Evolutionary conservation across 1,140 invertebrate species (phyloP).

Genomic region (Dendrolimus punctatus): DNA sequence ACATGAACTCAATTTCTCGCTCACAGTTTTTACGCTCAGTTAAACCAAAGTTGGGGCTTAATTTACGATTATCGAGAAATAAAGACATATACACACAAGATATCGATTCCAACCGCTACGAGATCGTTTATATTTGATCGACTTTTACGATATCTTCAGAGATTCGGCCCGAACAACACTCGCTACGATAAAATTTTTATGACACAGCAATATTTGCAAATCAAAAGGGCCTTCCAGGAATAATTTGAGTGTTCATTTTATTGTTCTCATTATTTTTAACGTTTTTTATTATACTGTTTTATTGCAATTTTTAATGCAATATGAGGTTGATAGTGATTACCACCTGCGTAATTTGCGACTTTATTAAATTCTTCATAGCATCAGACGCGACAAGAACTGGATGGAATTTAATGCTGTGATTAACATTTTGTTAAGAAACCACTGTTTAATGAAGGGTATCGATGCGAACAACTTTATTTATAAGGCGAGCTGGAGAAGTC

Average conservation of each 20-base stretch:
- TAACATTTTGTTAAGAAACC: slow-evolving; percentile 39
- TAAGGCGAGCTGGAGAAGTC: slow-evolving; percentile 37
- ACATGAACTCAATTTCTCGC: slow-evolving; percentile 65
- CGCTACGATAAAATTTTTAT: slow-evolving; percentile 31
- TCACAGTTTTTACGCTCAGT: slow-evolving; percentile 68
- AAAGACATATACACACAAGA: slow-evolving; percentile 44
- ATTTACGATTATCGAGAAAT: slow-evolving; percentile 64
- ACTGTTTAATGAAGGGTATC: slow-evolving; percentile 44
- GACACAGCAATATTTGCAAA: slow-evolving; percentile 34
- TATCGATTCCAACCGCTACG: slow-evolving; percentile 16
- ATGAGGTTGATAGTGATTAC: slow-evolving; percentile 31
- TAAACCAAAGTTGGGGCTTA: slow-evolving; percentile 53
- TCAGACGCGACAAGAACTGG: slow-evolving; percentile 25
- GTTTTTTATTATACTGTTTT: slow-evolving; percentile 18
- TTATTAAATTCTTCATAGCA: slow-evolving; percentile 46
- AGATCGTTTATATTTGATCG: slow-evolving; percentile 5
- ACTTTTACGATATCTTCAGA: slow-evolving; percentile 47
- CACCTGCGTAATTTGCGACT: slow-evolving; percentile 29
- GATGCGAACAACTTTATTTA: slow-evolving; percentile 49
- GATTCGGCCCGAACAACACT: slow-evolving; percentile 38
- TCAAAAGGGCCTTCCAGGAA: slow-evolving; percentile 16
- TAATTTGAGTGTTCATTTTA: slow-evolving; percentile 19
- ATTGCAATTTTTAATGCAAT: slow-evolving; percentile 13
- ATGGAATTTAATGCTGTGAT: slow-evolving; percentile 43
- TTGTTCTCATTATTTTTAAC: slow-evolving; percentile 32